Conservation (phyloP, 2,113 vertebrate genomes). For the Poeciliopsis prolifica region DNA sequence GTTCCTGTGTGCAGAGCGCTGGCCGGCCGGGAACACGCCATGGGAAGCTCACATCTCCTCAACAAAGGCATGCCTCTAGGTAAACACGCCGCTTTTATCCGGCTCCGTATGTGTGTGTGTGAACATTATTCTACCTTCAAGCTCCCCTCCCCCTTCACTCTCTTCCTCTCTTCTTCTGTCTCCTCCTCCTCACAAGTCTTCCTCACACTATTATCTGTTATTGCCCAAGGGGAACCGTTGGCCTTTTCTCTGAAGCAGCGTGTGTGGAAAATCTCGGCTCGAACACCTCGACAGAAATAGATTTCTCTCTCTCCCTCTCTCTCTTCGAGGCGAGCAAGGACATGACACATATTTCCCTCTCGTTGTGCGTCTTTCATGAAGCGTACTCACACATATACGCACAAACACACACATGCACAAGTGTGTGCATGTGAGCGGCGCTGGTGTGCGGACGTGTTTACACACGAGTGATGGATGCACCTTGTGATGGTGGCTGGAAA, state of each 20-base stretch:
- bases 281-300: slow-evolving; percentile 73
- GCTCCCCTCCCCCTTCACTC: slow-evolving; percentile 65
- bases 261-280: slow-evolving; percentile 63
- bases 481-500: slow-evolving; percentile 38
- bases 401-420: slow-evolving; percentile 2
- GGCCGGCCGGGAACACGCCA: slow-evolving; percentile 75
- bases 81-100: slow-evolving; percentile 79
- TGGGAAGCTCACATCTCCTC: slow-evolving; percentile 96
- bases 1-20: slow-evolving; percentile 77
- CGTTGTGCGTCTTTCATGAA: slow-evolving; percentile 57
- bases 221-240: slow-evolving; percentile 36
- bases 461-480: slow-evolving; percentile 52
- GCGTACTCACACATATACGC: slow-evolving; percentile 13
- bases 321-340: slow-evolving; percentile 73
- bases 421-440: slow-evolving; percentile 19
- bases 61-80: slow-evolving; percentile 97
- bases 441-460: slow-evolving; percentile 13
- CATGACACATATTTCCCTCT: slow-evolving; percentile 71
- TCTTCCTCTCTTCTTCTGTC: slow-evolving; percentile 37
- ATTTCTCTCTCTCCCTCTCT: slow-evolving; percentile 46
- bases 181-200: slow-evolving; percentile 55
- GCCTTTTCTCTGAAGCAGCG: slow-evolving; percentile 52
- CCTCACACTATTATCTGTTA: slow-evolving; percentile 65
- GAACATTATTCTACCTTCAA: slow-evolving; percentile 66
- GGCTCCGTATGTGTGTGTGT: slow-evolving; percentile 53